Base-by-base conservation (phyloP, 2,888 invertebrate genomes). In the Acleris holmiana region DNA sequence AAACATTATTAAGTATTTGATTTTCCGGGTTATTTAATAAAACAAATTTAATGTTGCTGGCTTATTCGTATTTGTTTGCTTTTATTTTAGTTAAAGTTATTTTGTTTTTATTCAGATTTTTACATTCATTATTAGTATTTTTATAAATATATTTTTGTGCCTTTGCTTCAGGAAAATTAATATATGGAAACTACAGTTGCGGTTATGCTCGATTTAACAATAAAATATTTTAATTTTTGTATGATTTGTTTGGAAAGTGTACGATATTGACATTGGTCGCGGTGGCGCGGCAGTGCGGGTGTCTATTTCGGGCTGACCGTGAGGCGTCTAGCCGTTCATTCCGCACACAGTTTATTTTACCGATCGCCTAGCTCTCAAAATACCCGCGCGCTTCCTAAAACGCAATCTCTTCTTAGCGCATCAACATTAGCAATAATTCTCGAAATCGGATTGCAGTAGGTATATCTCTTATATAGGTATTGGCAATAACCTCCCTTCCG, bases 251-350 rank as follows among this genome's bases (percentile, higher is more conserved):
- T 54, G 63, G 65, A 74, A 72, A 70, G 71, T 73, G 73, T 72
- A 73, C 77, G 78, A 69, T 85, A 85, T 86, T 87, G 88, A 86
- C 86, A 87, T 86, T 85, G 83, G 73, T 75, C 77, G 73, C 71
- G 71, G 71, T 68, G 70, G 71, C 68, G 70, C 77, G 76, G 79
- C 76, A 49, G 79, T 77, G 79, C 70, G 77, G 74, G 79, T 73
- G 79, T 80, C 83, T 89, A 89, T 89, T 91, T 89, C 79, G 68
- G 85, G 80, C 80, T 78, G 90, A 72, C 89, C 88, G 78, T 88
- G 89, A 88, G 82, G 78, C 76, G 79, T 71, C 80, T 77, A 79
- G 75, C 81, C 80, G 80, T 83, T 83, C 83, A 82, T 81, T 80
- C 78, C 78, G 75, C 77, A 74, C 76, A 73, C 76, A 77, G 78